Evolutionary conservation across 2,888 invertebrate species (phyloP).

Genomic region (Drosophila peninsularis): DNA sequence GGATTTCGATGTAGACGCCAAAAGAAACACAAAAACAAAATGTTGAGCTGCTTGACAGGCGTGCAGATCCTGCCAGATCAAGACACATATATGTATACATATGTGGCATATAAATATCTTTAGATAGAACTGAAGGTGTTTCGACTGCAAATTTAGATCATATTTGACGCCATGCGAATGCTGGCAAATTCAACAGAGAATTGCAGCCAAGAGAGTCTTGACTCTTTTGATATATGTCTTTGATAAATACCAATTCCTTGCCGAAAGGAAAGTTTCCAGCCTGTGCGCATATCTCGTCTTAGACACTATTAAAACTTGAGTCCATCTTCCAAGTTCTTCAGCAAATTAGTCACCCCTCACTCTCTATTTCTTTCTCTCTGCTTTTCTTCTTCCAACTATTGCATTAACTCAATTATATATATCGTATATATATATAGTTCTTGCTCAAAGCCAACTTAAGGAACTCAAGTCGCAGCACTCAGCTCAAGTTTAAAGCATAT

Average conservation of each 20-base stretch:
- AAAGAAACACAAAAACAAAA: slow-evolving; percentile 20
- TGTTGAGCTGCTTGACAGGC: slow-evolving; percentile 43
- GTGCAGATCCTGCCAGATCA: slow-evolving; percentile 46
- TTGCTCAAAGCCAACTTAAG: background rate
- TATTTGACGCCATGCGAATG: background rate
- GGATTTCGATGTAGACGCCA: slow-evolving; percentile 66
- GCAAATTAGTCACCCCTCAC: background rate
- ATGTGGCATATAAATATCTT: background rate
- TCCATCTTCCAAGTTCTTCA: background rate
- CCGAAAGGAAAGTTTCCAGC: too few relatives aligned
- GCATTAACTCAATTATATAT: slow-evolving; percentile 5
- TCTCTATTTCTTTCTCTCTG: background rate
- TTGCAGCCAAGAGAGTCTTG: too few relatives aligned
- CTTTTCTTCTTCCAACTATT: background rate
- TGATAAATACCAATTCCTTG: background rate
- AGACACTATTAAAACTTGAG: background rate
- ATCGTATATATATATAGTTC: background rate
- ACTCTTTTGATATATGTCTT: background rate
- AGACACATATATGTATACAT: background rate
- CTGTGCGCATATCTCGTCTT: too few relatives aligned
- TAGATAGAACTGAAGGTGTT: slow-evolving; percentile 13
- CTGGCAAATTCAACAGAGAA: background rate
- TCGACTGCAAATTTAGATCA: background rate
- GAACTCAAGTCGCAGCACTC: slow-evolving; percentile 1
- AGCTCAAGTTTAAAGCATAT: slow-evolving; percentile 19